Conservation (phyloP, 2,888 invertebrate species). For the Macrophya annulata region DNA sequence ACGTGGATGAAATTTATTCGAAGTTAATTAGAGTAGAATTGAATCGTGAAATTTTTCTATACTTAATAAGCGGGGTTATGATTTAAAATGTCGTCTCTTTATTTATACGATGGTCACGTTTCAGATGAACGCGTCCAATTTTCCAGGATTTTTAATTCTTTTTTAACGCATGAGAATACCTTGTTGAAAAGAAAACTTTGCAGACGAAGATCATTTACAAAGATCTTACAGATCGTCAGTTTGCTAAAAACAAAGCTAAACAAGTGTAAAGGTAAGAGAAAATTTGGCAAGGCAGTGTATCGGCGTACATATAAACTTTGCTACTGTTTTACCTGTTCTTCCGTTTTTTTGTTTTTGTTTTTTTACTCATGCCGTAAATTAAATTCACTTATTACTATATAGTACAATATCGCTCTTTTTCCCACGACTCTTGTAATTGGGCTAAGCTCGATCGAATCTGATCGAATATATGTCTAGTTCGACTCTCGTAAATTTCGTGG, state of each 20-base stretch:
- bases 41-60: background rate
- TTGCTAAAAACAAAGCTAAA: background rate
- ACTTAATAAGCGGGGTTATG: background rate
- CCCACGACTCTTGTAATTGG: conserved; percentile 1
- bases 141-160: conserved; percentile 3
- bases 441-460: background rate
- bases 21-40: background rate
- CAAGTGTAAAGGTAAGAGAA: background rate
- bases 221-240: background rate
- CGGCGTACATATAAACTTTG: conserved; percentile 1
- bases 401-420: background rate
- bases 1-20: background rate
- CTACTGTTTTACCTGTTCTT: background rate
- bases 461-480: background rate
- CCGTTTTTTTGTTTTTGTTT: background rate
- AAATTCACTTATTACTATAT: background rate
- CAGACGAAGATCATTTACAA: conserved; percentile 26
- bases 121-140: conserved; percentile 12
- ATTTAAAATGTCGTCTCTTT: background rate
- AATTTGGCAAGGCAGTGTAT: background rate
- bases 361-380: background rate
- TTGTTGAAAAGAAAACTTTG: background rate
- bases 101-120: background rate
- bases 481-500: background rate
- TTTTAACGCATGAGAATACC: background rate